phyloP scores from a whole-genome alignment of 2,797 vertebrate genomes.

The Anguilla obscura region DNA sequence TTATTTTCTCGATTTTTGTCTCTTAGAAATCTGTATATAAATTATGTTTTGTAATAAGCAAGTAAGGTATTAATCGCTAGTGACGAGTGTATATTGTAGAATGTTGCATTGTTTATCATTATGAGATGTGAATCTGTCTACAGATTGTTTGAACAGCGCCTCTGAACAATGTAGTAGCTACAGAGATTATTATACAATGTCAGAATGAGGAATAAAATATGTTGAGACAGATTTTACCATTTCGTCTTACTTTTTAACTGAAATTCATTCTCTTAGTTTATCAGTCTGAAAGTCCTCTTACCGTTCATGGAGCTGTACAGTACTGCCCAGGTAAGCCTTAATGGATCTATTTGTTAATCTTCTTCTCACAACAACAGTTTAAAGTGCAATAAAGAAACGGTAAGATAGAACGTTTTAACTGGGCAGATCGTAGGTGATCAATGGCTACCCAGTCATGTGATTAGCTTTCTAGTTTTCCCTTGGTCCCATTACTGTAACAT shows the following conservation, averaged over 20 bases:
- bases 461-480: background rate
- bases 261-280: background rate
- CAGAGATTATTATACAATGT: background rate
- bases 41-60: background rate
- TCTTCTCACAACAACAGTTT: background rate
- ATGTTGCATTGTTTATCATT: background rate
- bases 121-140: background rate
- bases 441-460: background rate
- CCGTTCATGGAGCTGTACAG: background rate
- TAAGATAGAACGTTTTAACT: background rate
- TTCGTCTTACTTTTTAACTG: background rate
- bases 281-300: background rate
- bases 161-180: background rate
- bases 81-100: background rate
- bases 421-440: background rate
- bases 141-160: background rate
- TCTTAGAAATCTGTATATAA: background rate
- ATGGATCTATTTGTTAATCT: background rate
- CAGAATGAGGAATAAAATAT: background rate
- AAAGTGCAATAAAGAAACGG: background rate
- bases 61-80: background rate
- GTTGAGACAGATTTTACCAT: background rate
- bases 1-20: background rate
- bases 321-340: background rate
- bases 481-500: too few relatives aligned